These are phyloP conservation scores for Diadegma fenestrale DNA, from an alignment of 2,888 invertebrate species.

Conservation along the genomic window DNA sequence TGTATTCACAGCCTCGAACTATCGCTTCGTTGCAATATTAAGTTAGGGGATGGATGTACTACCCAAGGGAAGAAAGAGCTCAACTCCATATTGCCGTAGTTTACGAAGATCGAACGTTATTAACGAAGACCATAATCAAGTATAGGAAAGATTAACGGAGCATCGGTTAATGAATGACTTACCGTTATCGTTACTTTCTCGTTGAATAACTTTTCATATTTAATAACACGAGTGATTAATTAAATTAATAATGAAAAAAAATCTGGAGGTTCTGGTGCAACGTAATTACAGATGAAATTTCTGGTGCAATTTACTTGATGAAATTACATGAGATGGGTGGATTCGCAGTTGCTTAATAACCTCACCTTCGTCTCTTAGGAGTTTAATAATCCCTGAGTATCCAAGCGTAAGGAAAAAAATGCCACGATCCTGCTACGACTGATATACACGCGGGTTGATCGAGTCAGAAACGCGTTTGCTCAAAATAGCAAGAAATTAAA, in stretches of 20 bases:
- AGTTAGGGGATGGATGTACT: conserved; percentile 28
- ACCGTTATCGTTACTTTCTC: conserved; percentile 6
- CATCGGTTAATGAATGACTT: conserved; percentile 12
- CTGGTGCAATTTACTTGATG: conserved; percentile 19
- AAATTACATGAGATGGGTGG: background rate
- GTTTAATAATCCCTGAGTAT: conserved; percentile 4
- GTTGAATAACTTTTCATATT: conserved; percentile 1
- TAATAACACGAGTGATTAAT: background rate
- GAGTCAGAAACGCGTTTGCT: conserved; percentile 28
- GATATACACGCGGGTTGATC: conserved; percentile 19
- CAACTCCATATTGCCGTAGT: conserved; percentile 20
- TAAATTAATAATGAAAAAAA: conserved; percentile 8
- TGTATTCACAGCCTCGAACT: background rate
- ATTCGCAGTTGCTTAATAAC: background rate
- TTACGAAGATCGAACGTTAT: conserved; percentile 13
- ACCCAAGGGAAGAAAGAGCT: conserved; percentile 23
- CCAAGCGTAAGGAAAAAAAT: background rate
- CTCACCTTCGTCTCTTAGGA: conserved; percentile 1
- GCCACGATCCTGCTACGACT: conserved; percentile 22
- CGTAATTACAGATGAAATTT: background rate
- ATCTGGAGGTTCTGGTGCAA: background rate
- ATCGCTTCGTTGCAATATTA: conserved; percentile 57
- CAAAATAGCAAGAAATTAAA: conserved; percentile 54
- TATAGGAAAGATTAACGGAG: conserved; percentile 38
- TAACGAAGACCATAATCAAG: conserved; percentile 45